These are phyloP conservation scores for Diorhabda elongata DNA, from an alignment of 1,140 invertebrate species.

Conservation along the genomic window DNA sequence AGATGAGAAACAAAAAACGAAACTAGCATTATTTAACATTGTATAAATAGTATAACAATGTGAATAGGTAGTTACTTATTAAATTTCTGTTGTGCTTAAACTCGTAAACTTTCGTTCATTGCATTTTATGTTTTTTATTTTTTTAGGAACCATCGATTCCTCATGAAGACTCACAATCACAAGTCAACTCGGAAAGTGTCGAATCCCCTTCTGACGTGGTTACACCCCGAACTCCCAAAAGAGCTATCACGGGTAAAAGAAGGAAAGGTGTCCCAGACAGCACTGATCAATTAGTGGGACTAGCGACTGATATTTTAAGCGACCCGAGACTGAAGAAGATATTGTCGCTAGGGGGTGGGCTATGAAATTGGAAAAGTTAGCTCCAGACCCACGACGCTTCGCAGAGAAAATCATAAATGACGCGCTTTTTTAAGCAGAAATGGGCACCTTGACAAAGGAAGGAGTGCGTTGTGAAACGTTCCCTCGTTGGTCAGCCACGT, in stretches of 20 bases:
- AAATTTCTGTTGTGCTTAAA: constrained; percentile 5
- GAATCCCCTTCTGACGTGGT: neutral
- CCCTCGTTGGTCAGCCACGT: too few relatives aligned
- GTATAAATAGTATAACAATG: neutral
- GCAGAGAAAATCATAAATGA: constrained; percentile 5
- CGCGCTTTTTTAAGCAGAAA: neutral
- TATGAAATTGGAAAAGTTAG: neutral
- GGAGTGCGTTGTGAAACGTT: neutral
- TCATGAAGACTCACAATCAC: neutral
- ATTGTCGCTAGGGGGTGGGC: neutral
- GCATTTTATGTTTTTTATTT: constrained; percentile 3
- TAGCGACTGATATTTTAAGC: too few relatives aligned
- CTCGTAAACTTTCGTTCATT: neutral
- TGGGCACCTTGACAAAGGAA: constrained; percentile 15
- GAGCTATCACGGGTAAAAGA: constrained; percentile 11
- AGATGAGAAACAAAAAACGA: constrained; percentile 13
- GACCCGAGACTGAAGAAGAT: neutral
- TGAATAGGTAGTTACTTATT: neutral
- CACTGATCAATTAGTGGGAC: constrained; percentile 8
- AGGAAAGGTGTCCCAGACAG: constrained; percentile 16
- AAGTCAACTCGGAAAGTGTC: neutral
- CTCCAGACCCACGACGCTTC: constrained; percentile 7
- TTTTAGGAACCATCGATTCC: constrained; percentile 3
- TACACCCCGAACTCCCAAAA: constrained; percentile 9
- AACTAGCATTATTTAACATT: constrained; percentile 9